Evolutionary conservation across 2,888 invertebrate species (phyloP).

Genomic region (Drymonia ruficornis): DNA sequence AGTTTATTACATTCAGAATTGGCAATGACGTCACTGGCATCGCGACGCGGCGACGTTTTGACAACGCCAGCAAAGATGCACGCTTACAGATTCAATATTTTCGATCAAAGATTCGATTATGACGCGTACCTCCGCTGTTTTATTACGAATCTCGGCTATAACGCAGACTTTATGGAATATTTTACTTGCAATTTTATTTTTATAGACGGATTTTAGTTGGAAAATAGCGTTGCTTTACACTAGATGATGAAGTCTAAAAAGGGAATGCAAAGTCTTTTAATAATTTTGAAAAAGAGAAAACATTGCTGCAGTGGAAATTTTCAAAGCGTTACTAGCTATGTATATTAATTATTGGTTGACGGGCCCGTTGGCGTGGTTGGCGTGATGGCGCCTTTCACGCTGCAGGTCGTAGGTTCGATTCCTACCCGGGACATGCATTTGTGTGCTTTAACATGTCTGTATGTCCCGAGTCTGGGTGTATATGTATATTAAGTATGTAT

Average conservation of each 20-base stretch:
- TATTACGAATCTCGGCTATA: constrained; percentile 40
- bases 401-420: too few species aligned
- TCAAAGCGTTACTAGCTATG: not conserved
- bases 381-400: too few species aligned
- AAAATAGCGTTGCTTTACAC: constrained; percentile 13
- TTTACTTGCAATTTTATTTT: constrained; percentile 40
- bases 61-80: constrained; percentile 17
- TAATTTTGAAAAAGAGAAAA: not conserved
- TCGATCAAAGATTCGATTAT: constrained; percentile 49
- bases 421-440: too few species aligned
- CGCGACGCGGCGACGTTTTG: constrained; percentile 11
- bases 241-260: not conserved
- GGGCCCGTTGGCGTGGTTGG: too few species aligned
- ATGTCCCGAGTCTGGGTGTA: too few species aligned
- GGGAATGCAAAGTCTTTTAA: not conserved
- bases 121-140: constrained; percentile 40
- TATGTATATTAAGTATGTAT: too few species aligned
- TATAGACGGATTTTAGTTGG: constrained; percentile 31
- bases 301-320: too few species aligned
- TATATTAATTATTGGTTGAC: too few species aligned
- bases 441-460: too few species aligned
- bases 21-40: not conserved
- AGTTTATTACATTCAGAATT: not conserved
- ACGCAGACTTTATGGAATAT: constrained; percentile 47
- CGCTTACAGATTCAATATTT: constrained; percentile 46